A percentile compares a stretch with the other conserved stretches of the same genome.
phyloP scores from a whole-genome alignment of 2,113 vertebrate species.

The Nerophis ophidion region DNA sequence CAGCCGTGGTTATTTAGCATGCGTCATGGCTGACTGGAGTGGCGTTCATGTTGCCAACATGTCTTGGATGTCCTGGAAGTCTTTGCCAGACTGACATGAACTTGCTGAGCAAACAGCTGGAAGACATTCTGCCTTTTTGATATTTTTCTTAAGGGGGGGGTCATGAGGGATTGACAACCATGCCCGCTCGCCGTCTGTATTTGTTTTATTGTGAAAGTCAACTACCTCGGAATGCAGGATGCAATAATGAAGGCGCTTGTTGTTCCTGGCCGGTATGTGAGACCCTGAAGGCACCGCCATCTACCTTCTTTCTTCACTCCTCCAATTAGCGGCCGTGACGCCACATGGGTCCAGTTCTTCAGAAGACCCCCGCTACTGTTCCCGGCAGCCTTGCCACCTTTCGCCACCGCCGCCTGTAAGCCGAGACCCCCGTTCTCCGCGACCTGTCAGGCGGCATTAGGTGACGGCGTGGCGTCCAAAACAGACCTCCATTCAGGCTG shows the following conservation, averaged over 20 bases:
- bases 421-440: neutral
- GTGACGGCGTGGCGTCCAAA: neutral
- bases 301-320: too few species aligned
- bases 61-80: too few species aligned
- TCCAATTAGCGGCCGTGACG: neutral
- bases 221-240: neutral
- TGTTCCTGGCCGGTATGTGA: neutral
- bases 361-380: neutral
- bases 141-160: neutral
- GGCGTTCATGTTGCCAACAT: too few species aligned
- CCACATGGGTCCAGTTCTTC: neutral
- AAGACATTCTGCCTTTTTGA: neutral
- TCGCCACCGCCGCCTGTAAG: neutral
- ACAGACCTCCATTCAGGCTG: constrained; percentile 5
- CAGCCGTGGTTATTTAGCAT: too few species aligned
- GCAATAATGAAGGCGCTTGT: neutral
- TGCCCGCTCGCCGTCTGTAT: neutral
- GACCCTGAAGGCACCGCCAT: neutral
- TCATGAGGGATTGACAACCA: neutral
- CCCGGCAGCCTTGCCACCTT: neutral
- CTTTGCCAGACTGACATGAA: too few species aligned
- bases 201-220: neutral
- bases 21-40: too few species aligned
- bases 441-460: constrained; percentile 8
- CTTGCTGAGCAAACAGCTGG: neutral